Percentiles rank a stretch among this genome's conserved stretches.
phyloP scores from a whole-genome alignment of 2,888 invertebrate genomes.

The Mythimna ferrago region DNA sequence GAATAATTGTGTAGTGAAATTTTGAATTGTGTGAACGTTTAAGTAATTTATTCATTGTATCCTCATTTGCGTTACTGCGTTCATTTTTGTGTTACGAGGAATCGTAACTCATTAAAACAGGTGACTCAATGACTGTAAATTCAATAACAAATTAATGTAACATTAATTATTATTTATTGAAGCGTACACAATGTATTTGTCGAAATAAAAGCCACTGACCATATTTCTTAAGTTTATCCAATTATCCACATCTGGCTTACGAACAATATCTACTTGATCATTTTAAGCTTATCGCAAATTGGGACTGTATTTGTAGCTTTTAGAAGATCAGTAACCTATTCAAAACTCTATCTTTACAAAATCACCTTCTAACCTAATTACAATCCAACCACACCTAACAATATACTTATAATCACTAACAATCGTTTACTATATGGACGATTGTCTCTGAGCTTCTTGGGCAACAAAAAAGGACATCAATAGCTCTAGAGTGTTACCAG shows the following conservation, averaged over 20 bases:
- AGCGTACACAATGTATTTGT: not conserved
- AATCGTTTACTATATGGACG: slow-evolving; percentile 33
- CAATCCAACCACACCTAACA: slow-evolving; percentile 6
- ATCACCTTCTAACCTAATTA: slow-evolving; percentile 19
- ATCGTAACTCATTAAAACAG: not conserved
- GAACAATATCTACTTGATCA: not conserved
- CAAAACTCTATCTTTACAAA: not conserved
- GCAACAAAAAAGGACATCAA: slow-evolving; percentile 72
- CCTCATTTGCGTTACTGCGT: not conserved
- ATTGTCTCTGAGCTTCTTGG: slow-evolving; percentile 47
- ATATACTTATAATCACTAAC: slow-evolving; percentile 32
- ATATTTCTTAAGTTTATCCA: not conserved
- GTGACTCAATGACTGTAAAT: not conserved
- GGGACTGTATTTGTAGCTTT: not conserved
- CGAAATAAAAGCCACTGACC: not conserved
- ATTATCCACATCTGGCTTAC: not conserved
- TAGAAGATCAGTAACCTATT: not conserved
- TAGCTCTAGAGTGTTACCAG: slow-evolving; percentile 67
- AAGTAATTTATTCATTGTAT: slow-evolving; percentile 13
- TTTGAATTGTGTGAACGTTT: slow-evolving; percentile 33
- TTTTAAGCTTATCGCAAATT: not conserved
- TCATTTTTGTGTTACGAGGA: not conserved
- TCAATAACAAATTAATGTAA: not conserved
- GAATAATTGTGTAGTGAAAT: slow-evolving; percentile 43
- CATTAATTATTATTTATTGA: not conserved